Base-by-base conservation (phyloP, 30 jellyfish, hydroid and myxozoan species). In the Aurelia sp. region DNA sequence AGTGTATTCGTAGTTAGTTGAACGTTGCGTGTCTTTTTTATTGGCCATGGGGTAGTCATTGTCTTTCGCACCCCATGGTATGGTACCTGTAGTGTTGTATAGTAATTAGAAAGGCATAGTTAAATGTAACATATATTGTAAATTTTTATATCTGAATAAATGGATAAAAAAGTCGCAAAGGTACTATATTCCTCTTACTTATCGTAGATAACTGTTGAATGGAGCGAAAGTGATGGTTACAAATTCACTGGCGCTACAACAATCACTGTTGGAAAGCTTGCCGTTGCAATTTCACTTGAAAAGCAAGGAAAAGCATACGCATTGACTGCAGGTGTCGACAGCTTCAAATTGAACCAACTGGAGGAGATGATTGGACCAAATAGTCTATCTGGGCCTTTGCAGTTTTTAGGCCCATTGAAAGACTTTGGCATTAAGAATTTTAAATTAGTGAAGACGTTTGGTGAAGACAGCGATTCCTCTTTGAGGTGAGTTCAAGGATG, bases 351-450 rank as follows among this genome's bases (percentile, higher is more conserved):
- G 63, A 21, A 67, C 41, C 72, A 81, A 40, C 73, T 81, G 4
- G 69, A 81, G 74, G 91, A 67, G 41, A 40, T 81, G 80, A 81
- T 68, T 35, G 91, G 91, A 16, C 60, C 22, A 24, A 64, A 33
- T 53, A 65, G 70, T 17, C 50, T 81, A 13, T 31, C 67, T 12
- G 67, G 30, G 9, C 11, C 30, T 40, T 52, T 67, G 10, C 20
- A 59, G 4, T 62, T 81, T 19, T 44, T 81, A 31, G 91, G 91
- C 24, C 27, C 70, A 16, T 4, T 81, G 20, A 65, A 70, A 17
- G 62, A 81, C 53, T 81, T 81, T 53, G 91, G 91, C 18, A 81
- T 81, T 16, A 81, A 81, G 53, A 84, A 81, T 67, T 81, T 81
- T 72, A 67, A 65, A 20, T 18, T 81, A 38, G 76, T 65, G 41